These are phyloP conservation scores for Cephus rjabovi DNA, from an alignment of 2,888 invertebrate genomes.

Conservation along the genomic window DNA sequence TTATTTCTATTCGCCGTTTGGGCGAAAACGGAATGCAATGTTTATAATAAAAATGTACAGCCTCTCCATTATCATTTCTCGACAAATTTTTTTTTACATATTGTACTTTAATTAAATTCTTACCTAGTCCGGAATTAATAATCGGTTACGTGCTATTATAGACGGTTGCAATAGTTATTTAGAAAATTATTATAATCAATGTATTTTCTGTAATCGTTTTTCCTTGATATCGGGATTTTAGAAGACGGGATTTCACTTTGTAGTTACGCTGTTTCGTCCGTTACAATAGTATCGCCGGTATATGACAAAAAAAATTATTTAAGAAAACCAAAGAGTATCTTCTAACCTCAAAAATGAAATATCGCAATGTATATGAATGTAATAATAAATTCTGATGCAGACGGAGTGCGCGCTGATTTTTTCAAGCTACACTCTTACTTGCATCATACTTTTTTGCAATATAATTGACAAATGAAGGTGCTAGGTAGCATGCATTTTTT, in stretches of 20 bases:
- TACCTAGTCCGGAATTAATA: not conserved
- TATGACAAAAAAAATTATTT: not conserved
- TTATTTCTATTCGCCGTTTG: not conserved
- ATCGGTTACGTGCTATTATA: not conserved
- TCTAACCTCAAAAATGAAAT: no score
- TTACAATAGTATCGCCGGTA: not conserved
- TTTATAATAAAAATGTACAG: not conserved
- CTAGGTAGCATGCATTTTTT: no score
- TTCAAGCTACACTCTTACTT: no score
- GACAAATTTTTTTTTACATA: not conserved
- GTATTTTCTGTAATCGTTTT: not conserved
- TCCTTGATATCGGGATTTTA: not conserved
- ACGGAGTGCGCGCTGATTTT: no score
- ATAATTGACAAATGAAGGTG: no score
- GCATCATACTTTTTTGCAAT: no score
- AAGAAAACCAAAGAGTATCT: no score
- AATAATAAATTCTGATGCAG: no score
- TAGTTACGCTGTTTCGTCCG: not conserved
- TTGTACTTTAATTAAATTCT: not conserved
- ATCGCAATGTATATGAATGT: no score
- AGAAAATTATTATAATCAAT: no score
- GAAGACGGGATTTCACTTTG: not conserved
- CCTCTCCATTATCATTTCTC: not conserved
- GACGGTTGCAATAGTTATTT: no score
- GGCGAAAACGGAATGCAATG: not conserved